phyloP scores from a whole-genome alignment of 2,888 invertebrate species.

The Erpobdella octoculata region DNA sequence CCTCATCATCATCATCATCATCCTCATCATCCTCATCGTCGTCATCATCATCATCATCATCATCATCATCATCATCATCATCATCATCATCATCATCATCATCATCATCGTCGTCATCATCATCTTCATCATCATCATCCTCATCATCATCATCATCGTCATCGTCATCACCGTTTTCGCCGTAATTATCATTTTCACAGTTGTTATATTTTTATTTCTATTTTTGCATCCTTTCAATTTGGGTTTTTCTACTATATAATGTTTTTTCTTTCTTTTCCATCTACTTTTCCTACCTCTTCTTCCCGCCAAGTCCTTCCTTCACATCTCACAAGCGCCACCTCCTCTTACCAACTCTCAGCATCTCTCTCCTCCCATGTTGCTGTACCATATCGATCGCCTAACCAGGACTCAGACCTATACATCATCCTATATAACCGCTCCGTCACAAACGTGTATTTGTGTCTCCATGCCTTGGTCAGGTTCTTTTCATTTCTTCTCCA shows the following conservation, averaged over 20 bases:
- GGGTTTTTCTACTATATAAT: too few relatives aligned
- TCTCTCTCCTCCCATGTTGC: conserved; percentile 11
- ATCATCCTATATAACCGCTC: conserved; percentile 16
- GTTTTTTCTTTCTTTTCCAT: too few relatives aligned
- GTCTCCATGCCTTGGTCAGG: background rate
- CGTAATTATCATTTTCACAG: too few relatives aligned
- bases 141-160: too few relatives aligned
- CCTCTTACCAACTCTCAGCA: conserved; percentile 8
- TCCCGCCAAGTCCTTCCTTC: background rate
- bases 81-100: background rate
- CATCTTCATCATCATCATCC: too few relatives aligned
- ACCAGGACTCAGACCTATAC: conserved; percentile 15
- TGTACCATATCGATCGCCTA: conserved; percentile 12
- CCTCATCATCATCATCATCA: too few relatives aligned
- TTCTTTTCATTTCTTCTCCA: background rate
- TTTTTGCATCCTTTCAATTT: too few relatives aligned
- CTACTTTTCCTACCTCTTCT: too few relatives aligned
- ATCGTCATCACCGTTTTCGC: too few relatives aligned
- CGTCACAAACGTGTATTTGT: conserved; percentile 10
- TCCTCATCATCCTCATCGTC: background rate
- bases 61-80: background rate
- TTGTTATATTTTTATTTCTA: too few relatives aligned
- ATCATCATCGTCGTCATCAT: too few relatives aligned
- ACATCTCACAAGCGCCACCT: background rate
- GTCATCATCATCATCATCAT: background rate